Evolutionary conservation across 2,113 vertebrate genomes (phyloP).

Genomic region (Toxostoma redivivum): DNA sequence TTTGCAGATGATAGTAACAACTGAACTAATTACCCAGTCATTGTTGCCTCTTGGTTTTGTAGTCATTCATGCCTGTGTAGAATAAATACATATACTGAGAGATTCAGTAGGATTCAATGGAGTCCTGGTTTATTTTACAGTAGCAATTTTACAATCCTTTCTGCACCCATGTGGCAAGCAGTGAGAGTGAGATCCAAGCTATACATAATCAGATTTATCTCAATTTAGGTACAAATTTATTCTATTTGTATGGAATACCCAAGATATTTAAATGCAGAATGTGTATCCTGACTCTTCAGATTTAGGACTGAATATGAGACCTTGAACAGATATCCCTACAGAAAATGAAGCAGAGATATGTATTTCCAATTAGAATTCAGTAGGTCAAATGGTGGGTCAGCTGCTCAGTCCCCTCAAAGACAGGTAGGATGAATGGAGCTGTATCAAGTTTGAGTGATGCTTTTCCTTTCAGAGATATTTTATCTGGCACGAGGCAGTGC

Average conservation of each 20-base stretch:
- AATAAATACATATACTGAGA: neutral
- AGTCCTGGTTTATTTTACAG: neutral
- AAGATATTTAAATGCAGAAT: neutral
- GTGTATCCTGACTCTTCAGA: neutral
- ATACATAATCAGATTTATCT: neutral
- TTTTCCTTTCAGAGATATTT: slow-evolving; percentile 6
- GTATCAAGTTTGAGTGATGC: slow-evolving; percentile 15
- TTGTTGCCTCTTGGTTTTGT: neutral
- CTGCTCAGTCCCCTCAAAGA: neutral
- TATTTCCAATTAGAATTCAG: slow-evolving; percentile 27
- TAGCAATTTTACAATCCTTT: neutral
- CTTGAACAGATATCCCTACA: neutral
- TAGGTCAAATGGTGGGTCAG: slow-evolving; percentile 11
- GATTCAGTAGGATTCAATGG: neutral
- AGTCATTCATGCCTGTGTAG: neutral
- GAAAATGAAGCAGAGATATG: neutral
- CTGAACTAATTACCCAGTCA: neutral
- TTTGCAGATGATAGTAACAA: neutral
- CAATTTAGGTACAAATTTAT: neutral
- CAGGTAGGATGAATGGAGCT: neutral
- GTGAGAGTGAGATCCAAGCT: neutral
- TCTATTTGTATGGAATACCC: neutral
- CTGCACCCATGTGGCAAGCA: neutral
- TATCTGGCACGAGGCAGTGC: neutral
- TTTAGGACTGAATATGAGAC: neutral